Base-by-base conservation (phyloP, 2,113 vertebrate species). In the Chloroceryle aenea region DNA sequence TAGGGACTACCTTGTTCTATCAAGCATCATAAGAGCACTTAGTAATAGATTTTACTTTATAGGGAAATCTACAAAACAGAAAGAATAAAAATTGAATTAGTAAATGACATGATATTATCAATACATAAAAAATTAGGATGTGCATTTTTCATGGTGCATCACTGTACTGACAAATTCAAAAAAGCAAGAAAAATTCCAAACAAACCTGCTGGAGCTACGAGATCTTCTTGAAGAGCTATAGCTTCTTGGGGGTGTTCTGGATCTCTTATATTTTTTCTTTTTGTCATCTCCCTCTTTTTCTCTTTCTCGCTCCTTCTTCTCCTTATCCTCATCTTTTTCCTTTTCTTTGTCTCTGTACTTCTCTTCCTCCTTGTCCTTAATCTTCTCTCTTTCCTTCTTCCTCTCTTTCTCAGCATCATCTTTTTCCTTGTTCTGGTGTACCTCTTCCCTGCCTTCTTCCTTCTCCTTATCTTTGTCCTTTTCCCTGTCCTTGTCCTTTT, bases 121-220 rank as follows among this genome's bases (percentile, higher is more conserved):
- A 85, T 14, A 77, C 5, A 76, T 29, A 50, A 75, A 76, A 89
- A 16, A 16, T 50, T 50, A 50, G 22, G 48, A 50, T 50, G 23
- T 50, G 48, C 22, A 50, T 50, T 50, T 50, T 50, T 50, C 48
- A 73, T 62, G 18, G 14, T 27, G 23, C 21, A 27, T 87, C 22
- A 72, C 55, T 87, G 30, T 72, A 55, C 48, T 82, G 48, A 32
- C 5, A 85, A 72, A 50, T 64, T 7, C 43, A 67, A 55, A 94
- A 63, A 73, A 42, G 12, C 15, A 61, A 9, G 6, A 64, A 89
- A 92, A 92, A 92, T 9, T 34, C 59, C 81, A 93, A 53, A 95
- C 98, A 94, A 96, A 99, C 98, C 98, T 99, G 99, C 98, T 99
- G 88, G 98, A 95, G 95, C 98, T 99, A 67, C 97, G 98, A 62